Base-by-base conservation (phyloP, 2,113 vertebrate species). In the Puma concolor region DNA sequence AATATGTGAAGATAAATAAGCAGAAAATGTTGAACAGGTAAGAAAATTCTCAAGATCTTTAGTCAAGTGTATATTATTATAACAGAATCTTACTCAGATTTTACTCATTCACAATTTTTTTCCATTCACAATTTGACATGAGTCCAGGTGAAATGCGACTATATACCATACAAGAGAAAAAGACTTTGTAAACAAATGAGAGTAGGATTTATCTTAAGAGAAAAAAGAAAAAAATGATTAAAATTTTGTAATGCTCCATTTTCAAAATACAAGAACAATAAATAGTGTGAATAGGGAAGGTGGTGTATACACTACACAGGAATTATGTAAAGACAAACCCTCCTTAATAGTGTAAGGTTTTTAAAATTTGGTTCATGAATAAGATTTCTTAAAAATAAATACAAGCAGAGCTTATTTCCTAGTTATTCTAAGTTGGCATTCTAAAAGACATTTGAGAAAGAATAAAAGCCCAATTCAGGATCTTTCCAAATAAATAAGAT, bases 351-450 rank as follows among this genome's bases (percentile, higher is more conserved):
- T 41, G 31, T 89, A 86, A 88, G 36, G 25, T 63, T 96, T 86
- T 54, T 14, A 79, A 94, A 90, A 76, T 88, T 67, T 80, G 38
- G 48, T 74, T 91, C 19, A 57, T 38, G 11, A 74, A 54, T 74
- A 86, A 67, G 8, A 66, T 84, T 85, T 86, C 57, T 95, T 82
- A 94, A 92, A 95, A 89, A 72, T 41, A 95, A 97, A 95, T 54
- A 92, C 41, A 85, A 67, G 71, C 23, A 52, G 67, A 77, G 5
- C 2, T 79, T 86, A 89, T 64, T 95, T 92, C 36, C 71, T 79
- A 90, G 44, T 69, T 92, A 87, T 63, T 94, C 23, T 88, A 97
- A 92, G 64, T 69, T 88, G 29, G 48, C 41, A 44, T 84, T 94
- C 50, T 92, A 76, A 97, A 91, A 88, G 84, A 44, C 38, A 90